Base-by-base conservation (phyloP, 2,797 vertebrate species). In the Macrochelys suwanniensis region DNA sequence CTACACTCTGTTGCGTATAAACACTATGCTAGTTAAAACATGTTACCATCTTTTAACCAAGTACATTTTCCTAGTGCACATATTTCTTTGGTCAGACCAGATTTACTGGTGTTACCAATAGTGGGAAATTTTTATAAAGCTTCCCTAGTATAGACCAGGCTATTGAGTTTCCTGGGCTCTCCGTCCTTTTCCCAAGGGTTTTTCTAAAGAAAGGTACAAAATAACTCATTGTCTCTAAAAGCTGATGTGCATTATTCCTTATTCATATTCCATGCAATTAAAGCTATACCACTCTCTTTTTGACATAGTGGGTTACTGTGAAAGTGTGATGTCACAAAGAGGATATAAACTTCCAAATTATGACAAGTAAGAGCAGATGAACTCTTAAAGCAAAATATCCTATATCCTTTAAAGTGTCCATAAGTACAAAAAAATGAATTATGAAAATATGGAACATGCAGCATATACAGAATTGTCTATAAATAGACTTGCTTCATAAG, bases 271-370 rank as follows among this genome's bases (percentile, higher is more conserved):
- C 61, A 90, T 17, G 37, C 0, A 85, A 85, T 89, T 45, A 85
- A 90, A 77, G 90, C 71, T 93, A 94, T 94, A 71, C 3, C 90
- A 89, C 71, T 86, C 87, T 87, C 84, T 96, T 94, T 94, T 95
- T 93, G 92, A 84, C 89, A 82, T 92, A 96, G 95, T 87, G 92
- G 19, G 28, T 87, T 94, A 76, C 89, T 50, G 12, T 45, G 80
- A 93, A 65, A 6, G 33, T 77, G 45, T 94, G 88, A 94, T 88
- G 85, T 82, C 92, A 88, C 9, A 82, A 92, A 49, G 37, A 92
- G 90, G 91, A 89, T 89, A 96, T 96, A 88, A 93, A 89, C 81
- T 93, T 94, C 89, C 84, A 88, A 95, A 95, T 92, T 83, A 88
- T 88, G 90, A 83, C 81, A 94, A 94, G 50, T 0, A 0, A 89